Evolutionary conservation across 2,797 vertebrate genomes (phyloP), one percentile per base, ranked within the genome.

Genomic region (Acipenser oxyrinchus): DNA sequence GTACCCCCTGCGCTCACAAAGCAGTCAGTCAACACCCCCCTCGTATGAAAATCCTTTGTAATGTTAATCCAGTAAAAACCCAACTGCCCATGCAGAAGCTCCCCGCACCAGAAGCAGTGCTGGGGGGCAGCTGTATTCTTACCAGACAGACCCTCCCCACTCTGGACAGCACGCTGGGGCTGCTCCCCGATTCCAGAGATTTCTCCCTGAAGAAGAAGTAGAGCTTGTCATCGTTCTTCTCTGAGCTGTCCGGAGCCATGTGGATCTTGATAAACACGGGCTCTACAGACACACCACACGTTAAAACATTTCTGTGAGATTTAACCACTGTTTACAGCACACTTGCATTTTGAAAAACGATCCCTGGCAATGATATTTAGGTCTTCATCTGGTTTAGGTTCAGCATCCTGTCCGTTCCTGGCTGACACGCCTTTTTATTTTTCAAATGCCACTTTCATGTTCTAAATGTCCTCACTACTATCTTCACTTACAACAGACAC

Each of bases 151-250:
- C 87, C 63, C 91, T 79, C 12, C 90, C 92, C 75, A 93, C 91
- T 69, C 91, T 70, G 68, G 90, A 87, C 51, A 91, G 67, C 11
- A 91, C 78, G 0, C 83, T 85, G 23, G 88, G 88, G 53, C 89
- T 90, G 4, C 83, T 81, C 57, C 85, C 83, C 4, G 89, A 84
- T 77, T 93, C 90, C 51, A 89, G 78, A 51, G 82, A 90, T 76
- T 90, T 90, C 80, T 92, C 91, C 0, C 89, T 90, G 78, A 92
- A 93, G 70, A 93, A 92, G 75, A 93, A 89, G 75, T 92, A 92
- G 9, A 92, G 87, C 65, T 92, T 93, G 82, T 92, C 89, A 3
- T 93, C 90, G 10, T 90, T 92, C 72, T 75, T 88, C 79, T 92
- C 87, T 10, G 86, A 84, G 57, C 87, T 91, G 83, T 93, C 91